phyloP scores from a whole-genome alignment of 37 sponge, comb jelly and placozoan genomes.

The Corticium candelabrum region DNA sequence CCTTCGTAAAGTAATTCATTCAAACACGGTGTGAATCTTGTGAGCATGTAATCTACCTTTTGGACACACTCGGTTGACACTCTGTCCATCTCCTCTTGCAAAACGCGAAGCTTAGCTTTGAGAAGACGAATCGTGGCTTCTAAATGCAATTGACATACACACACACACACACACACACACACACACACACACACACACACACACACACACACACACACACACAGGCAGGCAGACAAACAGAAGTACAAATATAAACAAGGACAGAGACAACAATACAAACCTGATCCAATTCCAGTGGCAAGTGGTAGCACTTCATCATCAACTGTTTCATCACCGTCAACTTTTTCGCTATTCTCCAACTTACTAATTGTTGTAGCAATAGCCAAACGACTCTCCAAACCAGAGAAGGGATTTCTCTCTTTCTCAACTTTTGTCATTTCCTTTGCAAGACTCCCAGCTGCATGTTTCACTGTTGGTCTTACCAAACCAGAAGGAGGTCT shows the following conservation, averaged over 20 bases:
- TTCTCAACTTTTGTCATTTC: too few species aligned
- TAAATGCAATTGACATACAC: neutral
- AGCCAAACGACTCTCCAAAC: neutral
- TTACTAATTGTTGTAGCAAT: neutral
- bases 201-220: conserved; percentile 14
- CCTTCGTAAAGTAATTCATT: too few species aligned
- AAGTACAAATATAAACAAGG: conserved; percentile 6
- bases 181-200: neutral
- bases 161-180: neutral
- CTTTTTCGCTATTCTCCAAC: neutral
- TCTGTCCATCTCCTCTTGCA: conserved; percentile 92
- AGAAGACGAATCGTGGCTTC: neutral
- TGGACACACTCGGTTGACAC: conserved; percentile 49
- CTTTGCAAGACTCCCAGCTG: too few species aligned
- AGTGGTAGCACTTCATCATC: neutral
- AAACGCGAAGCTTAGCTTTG: conserved; percentile 71
- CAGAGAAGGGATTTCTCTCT: neutral
- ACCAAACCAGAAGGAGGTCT: too few species aligned
- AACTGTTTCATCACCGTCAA: neutral
- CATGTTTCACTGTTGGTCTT: too few species aligned
- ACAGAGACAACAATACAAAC: neutral
- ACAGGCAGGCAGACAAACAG: neutral
- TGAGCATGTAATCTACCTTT: too few species aligned
- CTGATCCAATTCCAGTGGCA: neutral
- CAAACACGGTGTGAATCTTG: too few species aligned